These are phyloP conservation scores for Ahaetulla prasina DNA, from an alignment of 2,113 vertebrate species.

Conservation along the genomic window DNA sequence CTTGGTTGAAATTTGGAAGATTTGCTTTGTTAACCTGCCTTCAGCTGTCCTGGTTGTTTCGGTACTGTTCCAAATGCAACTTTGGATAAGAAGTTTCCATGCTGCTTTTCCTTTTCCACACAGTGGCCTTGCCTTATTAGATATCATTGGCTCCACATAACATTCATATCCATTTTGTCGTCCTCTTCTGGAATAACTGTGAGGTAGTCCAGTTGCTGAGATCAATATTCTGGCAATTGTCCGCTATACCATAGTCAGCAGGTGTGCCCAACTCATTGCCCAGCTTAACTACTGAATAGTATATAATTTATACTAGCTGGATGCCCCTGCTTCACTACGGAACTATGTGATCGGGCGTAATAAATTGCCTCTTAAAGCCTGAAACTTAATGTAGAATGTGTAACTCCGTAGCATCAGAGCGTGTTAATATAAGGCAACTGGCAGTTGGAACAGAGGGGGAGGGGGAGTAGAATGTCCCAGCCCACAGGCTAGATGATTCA, in stretches of 20 bases:
- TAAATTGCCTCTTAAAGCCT: no score
- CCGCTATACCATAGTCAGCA: background rate
- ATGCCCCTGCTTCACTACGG: no score
- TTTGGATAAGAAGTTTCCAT: background rate
- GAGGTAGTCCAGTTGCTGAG: background rate
- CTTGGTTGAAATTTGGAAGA: background rate
- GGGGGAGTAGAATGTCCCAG: no score
- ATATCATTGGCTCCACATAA: background rate
- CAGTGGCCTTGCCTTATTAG: background rate
- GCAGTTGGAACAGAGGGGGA: no score
- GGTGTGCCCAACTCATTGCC: background rate
- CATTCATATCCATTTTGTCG: background rate
- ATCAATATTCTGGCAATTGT: background rate
- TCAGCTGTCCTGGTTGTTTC: background rate
- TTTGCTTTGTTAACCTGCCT: background rate
- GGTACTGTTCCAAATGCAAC: background rate
- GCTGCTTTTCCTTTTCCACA: background rate
- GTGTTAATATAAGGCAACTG: no score
- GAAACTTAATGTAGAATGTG: no score
- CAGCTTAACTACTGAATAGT: background rate
- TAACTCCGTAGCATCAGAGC: no score
- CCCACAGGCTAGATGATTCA: no score
- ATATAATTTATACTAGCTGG: background rate
- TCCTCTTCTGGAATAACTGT: background rate
- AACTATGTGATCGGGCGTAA: no score